These are phyloP conservation scores for Allobates femoralis DNA, from an alignment of 2,797 vertebrate species.

Conservation along the genomic window DNA sequence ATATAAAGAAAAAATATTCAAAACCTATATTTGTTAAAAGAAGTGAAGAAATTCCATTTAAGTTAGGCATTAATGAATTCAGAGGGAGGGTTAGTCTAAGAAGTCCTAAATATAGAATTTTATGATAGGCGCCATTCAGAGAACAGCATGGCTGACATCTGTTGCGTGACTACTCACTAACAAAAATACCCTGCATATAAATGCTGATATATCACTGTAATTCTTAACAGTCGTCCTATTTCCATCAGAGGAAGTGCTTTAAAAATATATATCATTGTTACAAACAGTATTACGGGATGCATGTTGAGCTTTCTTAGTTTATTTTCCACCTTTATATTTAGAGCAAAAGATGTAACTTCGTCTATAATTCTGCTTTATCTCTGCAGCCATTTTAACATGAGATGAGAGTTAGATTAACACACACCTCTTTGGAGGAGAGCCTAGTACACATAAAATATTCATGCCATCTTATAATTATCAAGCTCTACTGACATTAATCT, in stretches of 20 bases:
- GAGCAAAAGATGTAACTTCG: neutral
- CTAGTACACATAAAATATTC: too few relatives aligned
- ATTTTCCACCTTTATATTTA: neutral
- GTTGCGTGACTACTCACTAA: slow-evolving; percentile 14
- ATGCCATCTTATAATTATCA: too few relatives aligned
- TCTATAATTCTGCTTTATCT: neutral
- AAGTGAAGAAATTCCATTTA: neutral
- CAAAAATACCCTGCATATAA: slow-evolving; percentile 3
- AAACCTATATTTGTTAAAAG: neutral
- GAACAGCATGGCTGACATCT: slow-evolving; percentile 36
- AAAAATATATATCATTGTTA: neutral
- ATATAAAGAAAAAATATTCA: neutral
- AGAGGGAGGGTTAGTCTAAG: neutral
- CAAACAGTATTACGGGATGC: neutral
- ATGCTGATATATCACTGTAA: neutral
- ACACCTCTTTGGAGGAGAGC: too few relatives aligned
- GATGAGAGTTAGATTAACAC: too few relatives aligned
- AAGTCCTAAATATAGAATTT: slow-evolving; percentile 18
- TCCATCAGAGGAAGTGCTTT: neutral
- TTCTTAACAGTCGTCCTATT: slow-evolving; percentile 3
- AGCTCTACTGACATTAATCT: too few relatives aligned
- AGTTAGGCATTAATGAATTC: neutral
- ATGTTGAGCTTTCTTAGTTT: neutral
- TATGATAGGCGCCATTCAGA: slow-evolving; percentile 23
- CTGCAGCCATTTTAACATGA: neutral